Evolutionary conservation across 2,797 vertebrate species (phyloP), one percentile per base, ranked within the genome.

Genomic region (Poeciliopsis gracilis): DNA sequence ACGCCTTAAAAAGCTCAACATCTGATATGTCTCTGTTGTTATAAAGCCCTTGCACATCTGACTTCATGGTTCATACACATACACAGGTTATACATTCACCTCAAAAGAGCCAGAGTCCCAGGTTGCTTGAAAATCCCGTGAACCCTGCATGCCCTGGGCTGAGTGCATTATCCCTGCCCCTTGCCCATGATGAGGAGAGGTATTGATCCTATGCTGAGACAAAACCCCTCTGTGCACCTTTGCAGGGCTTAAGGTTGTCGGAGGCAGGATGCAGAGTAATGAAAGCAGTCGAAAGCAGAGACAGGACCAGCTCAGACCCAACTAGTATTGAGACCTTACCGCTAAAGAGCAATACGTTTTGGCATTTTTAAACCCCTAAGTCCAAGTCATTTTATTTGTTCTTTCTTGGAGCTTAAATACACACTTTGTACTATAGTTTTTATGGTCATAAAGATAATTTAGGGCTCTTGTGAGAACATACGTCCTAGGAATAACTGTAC

Each of bases 131-230:
- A 79, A 81, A 84, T 83, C 84, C 78, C n/a, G 81, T 79, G 79
- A 88, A 84, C 79, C 83, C 81, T 71, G 75, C 49, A 84, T 82
- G 77, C 83, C 82, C 72, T 76, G 53, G 77, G 80, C 85, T 88
- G 90, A 93, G 93, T 91, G 90, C 89, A 91, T 94, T 90, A 93
- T 91, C 5, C 61, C 82, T 87, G 86, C 87, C 81, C 86, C 85
- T 83, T 86, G 85, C 84, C 89, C 80, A 84, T 88, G 85, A 93
- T 93, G 91, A 92, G 91, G 88, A 89, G 85, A 86, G 59, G 74
- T 92, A 94, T 95, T 61, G 91, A 93, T 94, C 89, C 86, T 87
- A 82, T 88, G 78, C 89, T 87, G 81, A 83, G 87, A 88, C 83
- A 49, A 89, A 93, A 91, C 90, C 91, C 86, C 84, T 89, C 77